phyloP scores from a whole-genome alignment of 2,113 vertebrate species.

The Cairina moschata region DNA sequence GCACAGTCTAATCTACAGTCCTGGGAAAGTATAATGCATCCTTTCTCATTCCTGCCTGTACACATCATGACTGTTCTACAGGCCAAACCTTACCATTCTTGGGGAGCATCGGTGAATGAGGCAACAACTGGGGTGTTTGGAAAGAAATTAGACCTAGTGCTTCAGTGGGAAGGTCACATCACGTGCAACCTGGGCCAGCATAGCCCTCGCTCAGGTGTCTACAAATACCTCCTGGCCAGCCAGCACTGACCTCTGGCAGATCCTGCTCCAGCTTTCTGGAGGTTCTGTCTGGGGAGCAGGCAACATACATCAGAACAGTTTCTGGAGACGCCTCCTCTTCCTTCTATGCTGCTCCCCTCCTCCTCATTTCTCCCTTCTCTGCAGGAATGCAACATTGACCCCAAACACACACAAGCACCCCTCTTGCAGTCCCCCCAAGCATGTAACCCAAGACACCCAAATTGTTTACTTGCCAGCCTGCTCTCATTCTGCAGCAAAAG shows the following conservation, averaged over 20 bases:
- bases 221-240: not conserved
- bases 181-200: fast-evolving
- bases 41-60: not conserved
- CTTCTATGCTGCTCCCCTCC: not conserved
- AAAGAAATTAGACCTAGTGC: not conserved
- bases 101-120: not conserved
- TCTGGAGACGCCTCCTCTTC: not conserved
- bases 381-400: not conserved
- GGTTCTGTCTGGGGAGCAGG: not conserved
- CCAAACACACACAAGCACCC: not conserved
- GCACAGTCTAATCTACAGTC: not conserved
- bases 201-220: fast-evolving
- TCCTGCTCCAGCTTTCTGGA: not conserved
- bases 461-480: not conserved
- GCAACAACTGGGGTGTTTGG: fast-evolving
- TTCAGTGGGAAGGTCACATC: not conserved
- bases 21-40: not conserved
- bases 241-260: not conserved
- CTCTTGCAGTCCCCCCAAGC: not conserved
- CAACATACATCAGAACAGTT: not conserved
- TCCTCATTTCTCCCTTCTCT: not conserved
- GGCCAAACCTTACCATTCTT: not conserved
- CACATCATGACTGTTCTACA: not conserved
- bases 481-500: not conserved
- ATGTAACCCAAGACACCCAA: not conserved